phyloP scores from a whole-genome alignment of 1,140 invertebrate genomes.

The Orius insidiosus region DNA sequence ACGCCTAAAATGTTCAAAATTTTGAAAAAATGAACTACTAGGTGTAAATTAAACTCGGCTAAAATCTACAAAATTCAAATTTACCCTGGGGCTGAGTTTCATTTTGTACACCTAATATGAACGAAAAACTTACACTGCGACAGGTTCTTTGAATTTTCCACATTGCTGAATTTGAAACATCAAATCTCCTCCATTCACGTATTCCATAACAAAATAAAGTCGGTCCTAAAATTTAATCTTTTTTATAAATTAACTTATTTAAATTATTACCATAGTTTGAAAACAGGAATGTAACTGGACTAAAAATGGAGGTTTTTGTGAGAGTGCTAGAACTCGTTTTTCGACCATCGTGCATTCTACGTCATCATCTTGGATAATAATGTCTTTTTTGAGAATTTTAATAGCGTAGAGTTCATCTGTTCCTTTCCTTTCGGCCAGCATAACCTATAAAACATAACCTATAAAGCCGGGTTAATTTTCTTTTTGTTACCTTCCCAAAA shows the following conservation, averaged over 20 bases:
- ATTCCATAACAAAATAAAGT: conserved; percentile 99
- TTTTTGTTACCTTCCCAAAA: conserved; percentile 84
- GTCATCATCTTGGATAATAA: conserved; percentile 98
- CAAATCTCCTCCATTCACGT: conserved; percentile 96
- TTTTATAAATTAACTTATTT: too few species aligned
- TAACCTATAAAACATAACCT: conserved; percentile 65
- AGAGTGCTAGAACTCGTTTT: conserved; percentile 87
- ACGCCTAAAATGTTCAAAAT: too few species aligned
- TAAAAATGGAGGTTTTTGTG: conserved; percentile 89
- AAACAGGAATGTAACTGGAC: conserved; percentile 98
- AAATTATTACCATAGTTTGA: conserved; percentile 96
- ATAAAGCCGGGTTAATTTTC: conserved; percentile 2
- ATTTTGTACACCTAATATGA: too few species aligned
- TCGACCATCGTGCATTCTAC: conserved; percentile 99
- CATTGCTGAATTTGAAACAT: conserved; percentile 99
- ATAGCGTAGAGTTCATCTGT: conserved; percentile 97
- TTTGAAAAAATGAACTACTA: too few species aligned
- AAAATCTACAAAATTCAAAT: too few species aligned
- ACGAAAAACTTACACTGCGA: conserved; percentile 87
- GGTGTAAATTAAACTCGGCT: too few species aligned
- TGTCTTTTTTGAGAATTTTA: conserved; percentile 98
- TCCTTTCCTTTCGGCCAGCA: conserved; percentile 89
- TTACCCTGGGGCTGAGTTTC: too few species aligned
- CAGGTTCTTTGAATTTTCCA: conserved; percentile 98
- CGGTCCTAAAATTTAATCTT: conserved; percentile 66